Evolutionary conservation across 2,888 invertebrate genomes (phyloP), one percentile per base, ranked within the genome.

Genomic region (Glyphotaelius pellucidus): DNA sequence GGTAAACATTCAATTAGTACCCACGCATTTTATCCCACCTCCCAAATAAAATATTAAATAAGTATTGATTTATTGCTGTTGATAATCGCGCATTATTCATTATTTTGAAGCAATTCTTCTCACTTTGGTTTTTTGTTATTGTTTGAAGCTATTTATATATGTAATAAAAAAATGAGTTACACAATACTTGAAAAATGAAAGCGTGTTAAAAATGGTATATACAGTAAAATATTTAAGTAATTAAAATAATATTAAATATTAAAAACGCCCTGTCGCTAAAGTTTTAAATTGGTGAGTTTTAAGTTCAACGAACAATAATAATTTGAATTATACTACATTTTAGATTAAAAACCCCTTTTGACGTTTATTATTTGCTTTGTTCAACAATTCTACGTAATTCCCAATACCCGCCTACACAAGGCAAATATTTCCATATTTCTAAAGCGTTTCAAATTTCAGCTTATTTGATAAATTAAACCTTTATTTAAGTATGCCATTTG

Each of bases 401-500:
- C 25, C 3, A 67, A 25, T 67, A 67, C 25, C 9, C 67, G 9
- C 67, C 25, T 67, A 52, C 25, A 25, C 25, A 9, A n/a, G 7
- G n/a, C 25, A 67, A 67, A 67, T 67, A 67, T 67, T 67, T n/a
- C n/a, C n/a, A 67, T 67, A 67, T 67, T 25, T 9, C 67, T 9
- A n/a, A 67, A 67, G 67, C 67, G 67, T 67, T 67, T 67, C n/a
- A 67, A 67, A 67, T 67, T 67, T 67, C 19, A 81, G 30, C 81
- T 81, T 81, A 81, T 12, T 32, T 81, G 81, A 81, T 31, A 32
- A 81, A 31, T 81, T 31, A 81, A 31, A 81, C 81, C 81, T 31
- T 32, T 81, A 32, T 81, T 32, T n/a, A 42, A 86, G 35, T 86
- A 86, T 86, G 30, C 42, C 86, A 42, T 42, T 86, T 81, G 9